Conservation (phyloP, 2,113 vertebrate genomes). For the Sylvietta virens region DNA sequence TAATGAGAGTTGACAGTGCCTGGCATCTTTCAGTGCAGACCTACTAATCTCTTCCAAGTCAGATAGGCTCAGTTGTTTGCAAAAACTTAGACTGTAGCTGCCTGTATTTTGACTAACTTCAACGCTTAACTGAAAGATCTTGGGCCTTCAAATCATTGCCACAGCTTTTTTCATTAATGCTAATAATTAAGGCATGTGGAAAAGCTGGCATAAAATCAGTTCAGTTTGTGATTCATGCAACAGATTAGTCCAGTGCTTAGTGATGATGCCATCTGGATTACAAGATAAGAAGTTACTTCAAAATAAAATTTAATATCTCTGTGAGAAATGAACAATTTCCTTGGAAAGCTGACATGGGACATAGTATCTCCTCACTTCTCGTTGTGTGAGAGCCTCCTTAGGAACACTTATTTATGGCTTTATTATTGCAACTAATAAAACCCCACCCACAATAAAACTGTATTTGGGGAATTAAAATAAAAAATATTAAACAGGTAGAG, state of each 20-base stretch:
- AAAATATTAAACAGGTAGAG: not conserved
- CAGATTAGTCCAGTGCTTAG: not conserved
- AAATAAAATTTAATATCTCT: not conserved
- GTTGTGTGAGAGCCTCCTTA: not conserved
- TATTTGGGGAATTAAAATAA: constrained; percentile 15
- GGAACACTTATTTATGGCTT: not conserved
- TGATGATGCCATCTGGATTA: not conserved
- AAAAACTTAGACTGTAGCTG: not conserved
- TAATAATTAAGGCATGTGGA: not conserved
- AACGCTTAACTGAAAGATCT: not conserved
- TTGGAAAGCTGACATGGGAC: not conserved
- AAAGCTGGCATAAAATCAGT: not conserved
- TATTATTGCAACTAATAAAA: not conserved
- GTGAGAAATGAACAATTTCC: not conserved
- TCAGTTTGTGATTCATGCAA: not conserved
- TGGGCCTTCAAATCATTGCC: not conserved
- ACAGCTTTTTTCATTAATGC: not conserved
- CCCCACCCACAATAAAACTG: not conserved
- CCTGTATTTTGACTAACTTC: not conserved
- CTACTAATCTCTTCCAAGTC: not conserved
- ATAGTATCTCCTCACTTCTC: not conserved
- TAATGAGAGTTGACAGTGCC: not conserved
- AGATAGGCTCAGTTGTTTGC: not conserved
- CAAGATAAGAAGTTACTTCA: not conserved
- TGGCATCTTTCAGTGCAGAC: not conserved